Base-by-base conservation (phyloP, 2,888 invertebrate species). In the Eupithecia inturbata region DNA sequence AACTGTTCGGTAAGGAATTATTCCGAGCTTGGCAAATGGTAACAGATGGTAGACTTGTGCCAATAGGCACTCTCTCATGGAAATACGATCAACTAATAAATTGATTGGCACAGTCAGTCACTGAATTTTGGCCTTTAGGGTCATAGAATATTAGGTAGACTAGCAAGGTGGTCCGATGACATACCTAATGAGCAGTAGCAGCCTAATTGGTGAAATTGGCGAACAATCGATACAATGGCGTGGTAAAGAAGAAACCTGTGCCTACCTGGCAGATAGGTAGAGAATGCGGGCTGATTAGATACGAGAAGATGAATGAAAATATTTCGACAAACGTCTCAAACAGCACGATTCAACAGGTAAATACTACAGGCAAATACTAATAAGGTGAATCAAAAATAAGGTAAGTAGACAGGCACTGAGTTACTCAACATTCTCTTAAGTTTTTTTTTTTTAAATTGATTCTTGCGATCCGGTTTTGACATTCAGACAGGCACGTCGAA, bases 1-100 rank as follows among this genome's bases (percentile, higher is more conserved):
- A 66, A 66, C 66, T 64, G 63, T 64, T 64, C 66, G n/a, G n/a
- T 36, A 22, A 39, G 39, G 26, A 39, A 41, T 66, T 66, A 66
- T 36, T 64, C 36, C 26, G 64, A 33, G 36, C 33, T 36, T 36
- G 12, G 36, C 9, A 62, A 31, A 62, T 9, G 31, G 62, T 28
- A 28, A 16, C 62, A 62, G 31, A 31, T 62, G 28, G 64, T 6
- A 14, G 16, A 33, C 36, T 22, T 64, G n/a, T 64, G 63, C 63
- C 33, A 9, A 36, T n/a, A 62, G 33, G 31, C 33, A 33, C 1
- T 63, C 14, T 60, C 63, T 64, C 36, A n/a, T 64, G n/a, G n/a
- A 22, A 64, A 64, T n/a, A 33, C 4, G 36, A 64, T 64, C 36
- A 36, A 22, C n/a, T 36, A 36, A 33, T 33, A 64, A 64, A 36